Evolutionary conservation across 2,888 invertebrate species (phyloP).

Genomic region (Metacarcinus magister): DNA sequence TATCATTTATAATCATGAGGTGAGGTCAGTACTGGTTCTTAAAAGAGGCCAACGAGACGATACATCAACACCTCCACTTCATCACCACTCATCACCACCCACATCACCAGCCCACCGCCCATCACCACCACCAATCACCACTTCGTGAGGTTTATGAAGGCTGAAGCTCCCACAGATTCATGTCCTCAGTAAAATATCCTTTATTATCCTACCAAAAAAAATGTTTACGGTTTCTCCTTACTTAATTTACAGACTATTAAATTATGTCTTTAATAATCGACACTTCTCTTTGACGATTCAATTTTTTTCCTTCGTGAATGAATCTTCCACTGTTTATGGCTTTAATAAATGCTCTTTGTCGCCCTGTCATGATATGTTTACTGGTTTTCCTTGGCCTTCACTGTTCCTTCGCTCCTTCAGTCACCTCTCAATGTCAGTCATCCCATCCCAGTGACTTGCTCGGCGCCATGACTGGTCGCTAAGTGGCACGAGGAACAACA

Average conservation of each 20-base stretch:
- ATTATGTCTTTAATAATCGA: neutral
- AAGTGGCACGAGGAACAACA: neutral
- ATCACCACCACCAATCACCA: neutral
- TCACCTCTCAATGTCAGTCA: conserved; percentile 8
- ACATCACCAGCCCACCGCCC: neutral
- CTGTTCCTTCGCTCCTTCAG: neutral
- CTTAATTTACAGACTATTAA: neutral
- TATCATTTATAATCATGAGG: neutral
- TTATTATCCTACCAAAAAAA: too few relatives aligned
- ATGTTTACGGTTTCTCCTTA: neutral
- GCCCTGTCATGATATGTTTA: neutral
- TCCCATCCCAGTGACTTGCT: neutral
- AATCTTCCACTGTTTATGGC: neutral
- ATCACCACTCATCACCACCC: conserved; percentile 40
- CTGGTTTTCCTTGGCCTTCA: neutral
- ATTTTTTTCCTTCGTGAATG: neutral
- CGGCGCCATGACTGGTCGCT: neutral
- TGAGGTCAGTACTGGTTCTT: neutral
- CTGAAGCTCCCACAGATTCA: too few relatives aligned
- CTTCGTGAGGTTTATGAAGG: neutral
- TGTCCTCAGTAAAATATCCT: too few relatives aligned
- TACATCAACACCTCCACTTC: neutral
- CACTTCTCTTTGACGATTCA: neutral
- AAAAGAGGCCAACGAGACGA: neutral
- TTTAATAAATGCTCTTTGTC: neutral